Percentiles rank a stretch among this genome's conserved stretches.
These are phyloP conservation scores for Bombyx mandarina DNA, from an alignment of 1,140 invertebrate species.

Conservation along the genomic window DNA sequence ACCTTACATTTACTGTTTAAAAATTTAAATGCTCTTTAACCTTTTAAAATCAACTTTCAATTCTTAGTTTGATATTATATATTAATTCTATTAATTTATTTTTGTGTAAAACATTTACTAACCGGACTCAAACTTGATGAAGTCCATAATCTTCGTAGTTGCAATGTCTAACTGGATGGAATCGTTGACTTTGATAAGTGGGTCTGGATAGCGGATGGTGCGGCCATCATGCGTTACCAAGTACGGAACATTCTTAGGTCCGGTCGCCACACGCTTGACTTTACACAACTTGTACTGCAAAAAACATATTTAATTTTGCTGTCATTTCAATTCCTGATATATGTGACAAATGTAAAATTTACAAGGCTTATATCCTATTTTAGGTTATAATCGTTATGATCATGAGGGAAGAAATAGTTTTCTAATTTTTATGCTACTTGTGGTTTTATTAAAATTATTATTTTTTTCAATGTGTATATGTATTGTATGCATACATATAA, in stretches of 20 bases:
- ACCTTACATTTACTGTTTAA: no score
- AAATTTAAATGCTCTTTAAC: neutral
- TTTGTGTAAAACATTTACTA: conserved; percentile 18
- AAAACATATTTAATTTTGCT: no score
- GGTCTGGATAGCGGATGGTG: conserved; percentile 99
- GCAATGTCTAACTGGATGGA: conserved; percentile 97
- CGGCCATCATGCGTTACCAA: conserved; percentile 97
- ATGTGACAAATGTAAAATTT: no score
- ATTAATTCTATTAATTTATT: conserved; percentile 61
- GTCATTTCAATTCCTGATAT: no score
- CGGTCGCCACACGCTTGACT: conserved; percentile 89
- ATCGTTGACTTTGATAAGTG: conserved; percentile 96
- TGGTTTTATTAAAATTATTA: no score
- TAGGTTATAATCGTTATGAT: no score
- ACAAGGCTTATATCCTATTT: no score
- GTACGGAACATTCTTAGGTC: conserved; percentile 96
- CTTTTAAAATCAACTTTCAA: no score
- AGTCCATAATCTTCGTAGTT: conserved; percentile 95
- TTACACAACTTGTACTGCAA: conserved; percentile 97
- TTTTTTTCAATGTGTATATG: no score
- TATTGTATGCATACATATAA: no score
- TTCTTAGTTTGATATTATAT: neutral
- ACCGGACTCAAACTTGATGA: conserved; percentile 98
- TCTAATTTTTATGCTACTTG: no score
- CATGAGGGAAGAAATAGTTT: no score